Evolutionary conservation across 2,113 vertebrate genomes (phyloP), one percentile per base, ranked within the genome.

Genomic region (Heliornis fulica): DNA sequence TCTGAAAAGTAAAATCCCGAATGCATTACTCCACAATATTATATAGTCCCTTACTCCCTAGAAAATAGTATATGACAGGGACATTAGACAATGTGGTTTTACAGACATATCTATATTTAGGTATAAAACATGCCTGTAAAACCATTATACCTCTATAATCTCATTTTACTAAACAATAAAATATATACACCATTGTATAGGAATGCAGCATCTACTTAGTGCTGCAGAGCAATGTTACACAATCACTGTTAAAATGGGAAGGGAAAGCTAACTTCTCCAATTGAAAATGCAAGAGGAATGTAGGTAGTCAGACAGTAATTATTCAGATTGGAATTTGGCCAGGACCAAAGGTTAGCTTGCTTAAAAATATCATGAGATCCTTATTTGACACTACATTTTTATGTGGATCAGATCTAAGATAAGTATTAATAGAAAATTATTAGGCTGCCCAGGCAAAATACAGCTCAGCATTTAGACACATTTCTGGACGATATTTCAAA

Each of bases 361-460:
- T 96, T 94, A 75, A 97, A 97, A 97, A 96, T 95, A 90, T 90
- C 75, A 82, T 15, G 25, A 91, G 81, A 94, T 92, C 90, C 80
- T 97, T 92, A 96, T 88, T 94, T 96, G 94, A 96, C 93, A 90
- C 81, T 87, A 57, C 57, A 95, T 85, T 97, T 96, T 94, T 84
- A 89, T 9, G 21, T 85, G 89, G 83, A 92, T 91, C 85, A 92
- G 81, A 89, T 79, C 75, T 94, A 87, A 95, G 77, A n/a, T 72
- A 94, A 90, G 85, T 91, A 97, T 93, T 96, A 95, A 92, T 92
- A 93, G 92, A 94, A 97, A 93, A 92, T 61, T 89, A 94, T 91
- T 91, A 95, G 86, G 68, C 69, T 72, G 54, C 74, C 93, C 56
- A 82, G 53, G 26, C 75, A 87, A 95, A 94, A 87, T 86, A 93